Percentiles rank a stretch among this genome's conserved stretches.
phyloP scores from a whole-genome alignment of 1,140 invertebrate genomes.

The Ceratina japonica region DNA sequence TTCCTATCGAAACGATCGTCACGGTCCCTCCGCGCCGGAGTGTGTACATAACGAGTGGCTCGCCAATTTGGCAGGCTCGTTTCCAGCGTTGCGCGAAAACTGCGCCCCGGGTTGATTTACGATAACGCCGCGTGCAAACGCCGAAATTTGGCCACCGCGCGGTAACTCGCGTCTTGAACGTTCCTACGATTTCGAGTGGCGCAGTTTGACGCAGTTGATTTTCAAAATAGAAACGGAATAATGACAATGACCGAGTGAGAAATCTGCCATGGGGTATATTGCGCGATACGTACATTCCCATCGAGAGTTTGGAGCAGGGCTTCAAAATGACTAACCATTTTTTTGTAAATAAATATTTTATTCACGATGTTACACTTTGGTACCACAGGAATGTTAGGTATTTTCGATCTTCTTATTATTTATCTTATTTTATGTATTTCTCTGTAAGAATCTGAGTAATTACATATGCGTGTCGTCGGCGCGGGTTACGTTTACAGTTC shows the following conservation, averaged over 20 bases:
- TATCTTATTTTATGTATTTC: slow-evolving; percentile 38
- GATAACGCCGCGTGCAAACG: not conserved
- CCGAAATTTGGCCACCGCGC: slow-evolving; percentile 15
- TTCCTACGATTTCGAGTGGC: slow-evolving; percentile 35
- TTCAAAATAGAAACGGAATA: no score
- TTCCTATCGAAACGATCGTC: not conserved
- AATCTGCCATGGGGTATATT: no score
- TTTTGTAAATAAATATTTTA: no score
- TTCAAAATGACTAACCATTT: no score
- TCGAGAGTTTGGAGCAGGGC: no score
- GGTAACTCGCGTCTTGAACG: slow-evolving; percentile 20
- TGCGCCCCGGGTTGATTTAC: slow-evolving; percentile 14
- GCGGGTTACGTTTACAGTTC: slow-evolving; percentile 34
- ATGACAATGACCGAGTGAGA: no score
- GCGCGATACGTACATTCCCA: no score
- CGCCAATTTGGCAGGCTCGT: slow-evolving; percentile 28
- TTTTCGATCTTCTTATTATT: no score
- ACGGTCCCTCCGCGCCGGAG: not conserved
- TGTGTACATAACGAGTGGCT: not conserved
- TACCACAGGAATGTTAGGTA: no score
- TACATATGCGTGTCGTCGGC: slow-evolving; percentile 59
- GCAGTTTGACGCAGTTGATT: slow-evolving; percentile 21
- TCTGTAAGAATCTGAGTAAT: slow-evolving; percentile 45
- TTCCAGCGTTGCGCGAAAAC: slow-evolving; percentile 14
- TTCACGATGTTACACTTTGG: no score